These are phyloP conservation scores for Dendropsophus ebraccatus DNA, from an alignment of 2,113 vertebrate species.

Conservation along the genomic window DNA sequence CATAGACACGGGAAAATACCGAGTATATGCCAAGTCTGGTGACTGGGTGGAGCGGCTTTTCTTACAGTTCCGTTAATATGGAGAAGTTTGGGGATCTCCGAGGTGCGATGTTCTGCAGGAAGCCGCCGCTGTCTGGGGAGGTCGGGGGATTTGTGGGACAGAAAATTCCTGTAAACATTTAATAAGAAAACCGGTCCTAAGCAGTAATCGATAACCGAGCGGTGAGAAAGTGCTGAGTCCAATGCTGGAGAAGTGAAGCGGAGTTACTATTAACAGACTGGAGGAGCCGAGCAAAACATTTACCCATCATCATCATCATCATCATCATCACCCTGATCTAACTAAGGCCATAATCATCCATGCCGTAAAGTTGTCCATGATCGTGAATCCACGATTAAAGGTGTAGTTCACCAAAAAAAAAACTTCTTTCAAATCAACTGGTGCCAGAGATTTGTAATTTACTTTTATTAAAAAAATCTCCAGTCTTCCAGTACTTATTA, in stretches of 20 bases:
- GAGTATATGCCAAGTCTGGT: not conserved
- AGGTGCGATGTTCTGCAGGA: not conserved
- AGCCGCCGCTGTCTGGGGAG: not conserved
- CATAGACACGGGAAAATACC: too few species aligned
- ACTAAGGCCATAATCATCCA: too few species aligned
- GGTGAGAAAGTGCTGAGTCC: conserved; percentile 1
- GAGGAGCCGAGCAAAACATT: conserved; percentile 8
- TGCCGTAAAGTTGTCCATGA: too few species aligned
- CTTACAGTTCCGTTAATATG: not conserved
- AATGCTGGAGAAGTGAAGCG: not conserved
- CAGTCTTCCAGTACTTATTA: too few species aligned
- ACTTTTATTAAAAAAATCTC: too few species aligned
- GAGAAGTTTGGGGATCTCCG: conserved; percentile 1
- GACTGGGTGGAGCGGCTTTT: not conserved
- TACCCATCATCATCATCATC: not conserved
- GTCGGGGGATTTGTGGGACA: not conserved
- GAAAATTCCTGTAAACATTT: not conserved
- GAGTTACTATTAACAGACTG: conserved; percentile 34
- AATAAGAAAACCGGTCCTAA: not conserved
- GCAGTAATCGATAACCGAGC: not conserved
- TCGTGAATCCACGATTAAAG: too few species aligned
- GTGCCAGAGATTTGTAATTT: too few species aligned
- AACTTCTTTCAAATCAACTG: too few species aligned
- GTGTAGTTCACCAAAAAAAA: too few species aligned
- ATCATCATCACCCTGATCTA: too few species aligned